phyloP scores from a whole-genome alignment of 2,888 invertebrate genomes.

The Mayetiola destructor region DNA sequence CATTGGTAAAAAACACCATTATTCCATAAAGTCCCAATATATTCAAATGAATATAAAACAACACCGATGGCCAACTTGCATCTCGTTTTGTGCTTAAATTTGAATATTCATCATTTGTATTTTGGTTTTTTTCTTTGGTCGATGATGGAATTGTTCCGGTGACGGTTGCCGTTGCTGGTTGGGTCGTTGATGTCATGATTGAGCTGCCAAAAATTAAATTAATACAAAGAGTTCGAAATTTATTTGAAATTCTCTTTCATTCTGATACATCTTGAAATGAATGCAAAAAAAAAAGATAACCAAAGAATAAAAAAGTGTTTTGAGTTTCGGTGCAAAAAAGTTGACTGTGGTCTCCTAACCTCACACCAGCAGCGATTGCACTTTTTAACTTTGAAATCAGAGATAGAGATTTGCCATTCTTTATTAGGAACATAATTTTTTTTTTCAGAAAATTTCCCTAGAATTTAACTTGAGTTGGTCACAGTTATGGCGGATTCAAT shows the following conservation, averaged over 20 bases:
- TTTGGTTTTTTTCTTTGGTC: not conserved
- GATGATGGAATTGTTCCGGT: not conserved
- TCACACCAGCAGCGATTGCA: too few relatives aligned
- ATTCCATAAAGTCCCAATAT: conserved; percentile 51
- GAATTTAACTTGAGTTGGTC: too few relatives aligned
- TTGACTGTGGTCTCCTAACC: too few relatives aligned
- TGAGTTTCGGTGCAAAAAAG: too few relatives aligned
- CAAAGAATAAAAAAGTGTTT: not conserved
- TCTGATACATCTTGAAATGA: too few relatives aligned
- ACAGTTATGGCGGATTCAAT: too few relatives aligned
- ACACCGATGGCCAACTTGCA: conserved; percentile 55
- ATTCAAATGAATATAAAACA: conserved; percentile 60
- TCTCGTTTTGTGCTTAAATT: conserved; percentile 39
- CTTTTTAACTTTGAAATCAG: too few relatives aligned
- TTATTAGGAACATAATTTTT: too few relatives aligned
- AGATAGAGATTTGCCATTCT: too few relatives aligned
- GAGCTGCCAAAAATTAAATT: not conserved
- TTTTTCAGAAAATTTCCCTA: too few relatives aligned
- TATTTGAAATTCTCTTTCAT: too few relatives aligned
- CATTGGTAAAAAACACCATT: conserved; percentile 43
- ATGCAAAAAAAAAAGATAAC: not conserved
- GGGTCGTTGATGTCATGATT: not conserved
- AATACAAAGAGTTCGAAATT: too few relatives aligned
- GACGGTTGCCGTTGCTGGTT: not conserved
- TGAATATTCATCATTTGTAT: not conserved